Base-by-base conservation (phyloP, 2,113 vertebrate genomes). In the Nannospalax galili region DNA sequence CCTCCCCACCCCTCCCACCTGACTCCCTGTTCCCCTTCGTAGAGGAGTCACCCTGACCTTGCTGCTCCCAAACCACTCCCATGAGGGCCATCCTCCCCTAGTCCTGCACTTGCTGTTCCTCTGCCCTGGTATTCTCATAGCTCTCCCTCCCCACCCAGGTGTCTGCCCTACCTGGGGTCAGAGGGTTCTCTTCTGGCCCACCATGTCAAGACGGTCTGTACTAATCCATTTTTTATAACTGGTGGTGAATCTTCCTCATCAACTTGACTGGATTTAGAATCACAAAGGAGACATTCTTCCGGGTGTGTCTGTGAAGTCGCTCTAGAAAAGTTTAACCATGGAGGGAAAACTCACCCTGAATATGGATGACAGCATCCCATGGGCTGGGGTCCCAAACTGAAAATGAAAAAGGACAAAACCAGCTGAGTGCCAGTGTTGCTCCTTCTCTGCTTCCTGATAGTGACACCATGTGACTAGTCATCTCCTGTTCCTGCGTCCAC, bases 81-180 rank as follows among this genome's bases (percentile, higher is more conserved):
- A 4, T 0, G 0, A 52, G 42, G 45, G 1, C 60, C 15, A 45
- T 69, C 79, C 12, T 32, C 20, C 32, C 48, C 64, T 5, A 24
- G 42, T 16, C 74, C 65, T 6, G 62, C 24, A 5, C 35, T 0
- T 1, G 7, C 35, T 73, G 26, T 28, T 10, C 28, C 28, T 4
- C 42, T 0, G 3, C 9, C 72, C 74, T 9, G 22, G 14, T 2
- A 35, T 60, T 12, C n/a, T 11, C 3, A 1, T 1, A 10, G 30
- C 60, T 40, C 45, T 64, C 30, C n/a, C 42, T 20, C 58, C 58
- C 28, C 40, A 52, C 16, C 1, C 22, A 14, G 12, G 60, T n/a
- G 35, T 84, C 6, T 24, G 74, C 73, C 28, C 24, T 64, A 15
- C 42, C 35, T 26, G 26, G 16, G 22, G 11, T 6, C 30, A 24